Base-by-base conservation (phyloP, 2,797 vertebrate species). In the Brachyalestes nurse region DNA sequence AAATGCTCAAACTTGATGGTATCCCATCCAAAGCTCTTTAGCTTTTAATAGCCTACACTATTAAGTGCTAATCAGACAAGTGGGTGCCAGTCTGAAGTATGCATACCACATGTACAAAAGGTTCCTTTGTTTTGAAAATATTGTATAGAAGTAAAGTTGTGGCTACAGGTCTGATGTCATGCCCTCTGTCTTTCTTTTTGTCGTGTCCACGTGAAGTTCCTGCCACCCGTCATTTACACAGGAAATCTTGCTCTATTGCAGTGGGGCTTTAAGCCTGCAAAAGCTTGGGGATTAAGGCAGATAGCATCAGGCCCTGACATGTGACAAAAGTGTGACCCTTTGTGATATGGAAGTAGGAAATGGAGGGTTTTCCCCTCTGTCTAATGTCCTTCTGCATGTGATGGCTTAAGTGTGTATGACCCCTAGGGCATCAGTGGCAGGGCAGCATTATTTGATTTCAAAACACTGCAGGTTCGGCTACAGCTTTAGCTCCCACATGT, bases 231-330 rank as follows among this genome's bases (percentile, higher is more conserved):
- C 58, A 67, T 75, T 57, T 12, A 65, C 71, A 79, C 14, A 23
- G 72, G 45, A 75, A 81, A 40, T 84, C 14, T 70, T 66, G 38
- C 60, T 34, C 7, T 65, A 13, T 75, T 78, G 58, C n/a, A 25
- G 57, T 80, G 67, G 16, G 42, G 51, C 67, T 82, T 78, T 82
- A 84, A 79, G 62, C 72, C 65, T 4, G 49, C 65, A 71, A 74
- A 75, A 75, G 64, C 75, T 49, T 71, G 14, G 76, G 75, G 77
- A 71, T 81, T 75, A 83, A 66, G 40, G 1, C 49, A 72, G 77
- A 83, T 58, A 78, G 72, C 58, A 58, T 69, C 76, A 84, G 51
- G 58, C 65, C 75, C 73, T 67, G 49, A 75, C 75, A 81, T 82
- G 79, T 75, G 79, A 81, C 73, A 75, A 40, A 60, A 65, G 67